Percentiles rank a stretch among this genome's conserved stretches.
These are phyloP conservation scores for Tretioscincus oriximinensis DNA, from an alignment of 2,113 vertebrate genomes.

Conservation along the genomic window DNA sequence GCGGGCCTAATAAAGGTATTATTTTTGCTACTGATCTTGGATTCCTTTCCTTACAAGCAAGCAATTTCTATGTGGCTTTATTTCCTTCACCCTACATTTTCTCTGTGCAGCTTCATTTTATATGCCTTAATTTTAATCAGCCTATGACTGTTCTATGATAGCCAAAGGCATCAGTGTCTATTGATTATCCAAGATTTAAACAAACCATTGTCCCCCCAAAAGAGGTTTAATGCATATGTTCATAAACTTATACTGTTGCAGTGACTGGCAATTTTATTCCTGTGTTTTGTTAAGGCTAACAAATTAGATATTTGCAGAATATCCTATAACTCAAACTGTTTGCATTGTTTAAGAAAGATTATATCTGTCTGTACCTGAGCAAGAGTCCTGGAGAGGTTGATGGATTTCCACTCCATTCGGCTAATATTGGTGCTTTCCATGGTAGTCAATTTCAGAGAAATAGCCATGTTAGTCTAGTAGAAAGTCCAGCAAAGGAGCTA, in stretches of 20 bases:
- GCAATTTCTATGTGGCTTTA: background rate
- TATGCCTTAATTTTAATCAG: constrained; percentile 13
- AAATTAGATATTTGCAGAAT: background rate
- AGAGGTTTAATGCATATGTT: background rate
- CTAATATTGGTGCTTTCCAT: too few species aligned
- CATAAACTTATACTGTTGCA: background rate
- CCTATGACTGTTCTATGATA: constrained; percentile 28
- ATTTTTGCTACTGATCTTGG: background rate
- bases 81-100: background rate
- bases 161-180: constrained; percentile 48
- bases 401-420: too few species aligned
- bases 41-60: background rate
- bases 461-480: too few species aligned
- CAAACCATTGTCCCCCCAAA: background rate
- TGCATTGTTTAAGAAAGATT: background rate
- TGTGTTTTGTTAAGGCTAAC: constrained; percentile 12
- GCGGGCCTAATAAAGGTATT: too few species aligned
- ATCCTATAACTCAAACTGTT: background rate
- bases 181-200: constrained; percentile 47
- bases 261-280: background rate
- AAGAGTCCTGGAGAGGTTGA: too few species aligned
- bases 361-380: too few species aligned
- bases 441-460: too few species aligned
- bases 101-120: background rate
- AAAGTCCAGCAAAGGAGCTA: too few species aligned